Evolutionary conservation across 2,888 invertebrate species (phyloP), one percentile per base, ranked within the genome.

Genomic region (Epinotia bilunana): DNA sequence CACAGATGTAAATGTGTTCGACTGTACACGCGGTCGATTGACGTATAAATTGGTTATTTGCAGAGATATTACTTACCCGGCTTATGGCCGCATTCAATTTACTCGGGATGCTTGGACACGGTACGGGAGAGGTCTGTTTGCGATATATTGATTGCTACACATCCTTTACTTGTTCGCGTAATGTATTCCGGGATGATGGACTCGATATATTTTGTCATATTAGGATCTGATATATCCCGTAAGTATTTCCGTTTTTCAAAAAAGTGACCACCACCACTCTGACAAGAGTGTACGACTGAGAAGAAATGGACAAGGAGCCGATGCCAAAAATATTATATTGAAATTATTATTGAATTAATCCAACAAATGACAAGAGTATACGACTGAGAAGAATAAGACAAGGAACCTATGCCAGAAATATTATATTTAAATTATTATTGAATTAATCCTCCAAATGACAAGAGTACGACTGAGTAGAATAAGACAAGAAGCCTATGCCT

Each of bases 41-140:
- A 80, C 79, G 78, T 81, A 82, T 82, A 84, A 84, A 86, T 84
- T 84, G 83, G 80, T 80, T 87, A 86, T 87, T 87, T 86, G 84
- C 84, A 81, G 63, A 72, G 81, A 80, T 84, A 83, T 82, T 83
- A 79, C 73, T 77, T 82, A 81, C 82, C 78, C 78, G 78, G 65
- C 74, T 69, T 53, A 73, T 68, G 80, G 80, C 80, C 77, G 78
- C 82, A 83, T 86, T 85, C 84, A 86, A 87, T 87, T 86, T 86
- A 84, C 83, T 80, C 81, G 76, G 61, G 6, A 23, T 61, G 55
- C 57, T 61, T 28, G 61, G 49, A 75, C 75, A 75, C 18, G 71
- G 61, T 57, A 62, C 61, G 75, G 75, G 75, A 46, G 61, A 71
- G 71, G 75, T 65, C 65, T 65, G 75, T 75, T 70, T 74, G 70